These are phyloP conservation scores for Neria commutata DNA, from an alignment of 2,888 invertebrate genomes.

Conservation along the genomic window DNA sequence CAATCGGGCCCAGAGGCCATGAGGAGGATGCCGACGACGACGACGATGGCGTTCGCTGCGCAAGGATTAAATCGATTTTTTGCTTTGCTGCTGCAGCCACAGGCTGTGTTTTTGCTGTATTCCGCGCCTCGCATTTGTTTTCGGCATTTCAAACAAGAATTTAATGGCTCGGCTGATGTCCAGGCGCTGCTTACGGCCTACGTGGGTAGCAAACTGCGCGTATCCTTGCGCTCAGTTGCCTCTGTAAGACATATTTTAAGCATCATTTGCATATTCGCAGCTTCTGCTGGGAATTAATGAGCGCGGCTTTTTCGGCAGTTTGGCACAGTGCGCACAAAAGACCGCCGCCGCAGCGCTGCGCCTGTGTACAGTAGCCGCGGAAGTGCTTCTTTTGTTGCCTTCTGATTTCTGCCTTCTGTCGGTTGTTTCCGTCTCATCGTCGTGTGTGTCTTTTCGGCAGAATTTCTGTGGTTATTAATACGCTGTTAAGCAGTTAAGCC, in stretches of 20 bases:
- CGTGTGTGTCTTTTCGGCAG: not conserved
- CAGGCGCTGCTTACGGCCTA: not conserved
- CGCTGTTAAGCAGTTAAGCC: not conserved
- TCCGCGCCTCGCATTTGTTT: not conserved
- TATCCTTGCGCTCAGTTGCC: no score
- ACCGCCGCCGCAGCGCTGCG: not conserved
- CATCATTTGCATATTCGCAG: not conserved
- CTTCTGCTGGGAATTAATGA: not conserved
- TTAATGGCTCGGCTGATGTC: not conserved
- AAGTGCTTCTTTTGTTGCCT: not conserved
- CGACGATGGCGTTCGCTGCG: no score
- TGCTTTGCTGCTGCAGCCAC: conserved; percentile 27
- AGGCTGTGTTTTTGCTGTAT: not conserved
- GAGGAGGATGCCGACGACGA: no score
- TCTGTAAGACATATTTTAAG: not conserved
- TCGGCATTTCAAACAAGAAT: not conserved
- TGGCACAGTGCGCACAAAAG: no score
- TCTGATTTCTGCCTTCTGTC: not conserved
- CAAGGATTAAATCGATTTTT: conserved; percentile 52
- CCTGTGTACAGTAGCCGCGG: not conserved
- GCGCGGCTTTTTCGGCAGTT: no score
- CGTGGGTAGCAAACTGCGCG: no score
- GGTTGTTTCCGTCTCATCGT: not conserved
- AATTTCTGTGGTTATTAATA: not conserved
- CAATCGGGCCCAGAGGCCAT: not conserved